Evolutionary conservation across 2,113 vertebrate species (phyloP), one percentile per base, ranked within the genome.

Genomic region (Sturnus vulgaris): DNA sequence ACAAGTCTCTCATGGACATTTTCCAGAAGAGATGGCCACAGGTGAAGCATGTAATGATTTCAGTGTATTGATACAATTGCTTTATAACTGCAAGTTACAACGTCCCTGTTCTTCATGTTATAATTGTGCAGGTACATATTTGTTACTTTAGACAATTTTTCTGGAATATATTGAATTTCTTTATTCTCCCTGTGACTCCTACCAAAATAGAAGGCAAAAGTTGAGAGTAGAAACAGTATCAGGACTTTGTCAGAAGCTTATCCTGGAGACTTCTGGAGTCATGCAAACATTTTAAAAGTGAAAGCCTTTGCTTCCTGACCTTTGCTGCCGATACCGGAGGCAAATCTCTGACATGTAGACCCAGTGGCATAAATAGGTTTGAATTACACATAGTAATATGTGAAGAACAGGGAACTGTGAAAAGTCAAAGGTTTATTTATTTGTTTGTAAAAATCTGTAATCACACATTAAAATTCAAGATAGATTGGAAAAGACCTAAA

Each of bases 361-460:
- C 42, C 82, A 79, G 46, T 65, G 77, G 85, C 92, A 85, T 82
- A 73, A 94, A 77, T 91, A 89, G 37, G 40, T 94, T 93, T 95
- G 89, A 89, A 89, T 96, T 97, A 50, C 92, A 94, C 47, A 1
- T 82, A 88, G 71, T 71, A 78, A 70, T 90, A 96, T 94, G 94
- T 96, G 92, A 96, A 87, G 80, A 83, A 59, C 46, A 72, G 86
- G 47, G 37, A 97, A 46, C 77, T 95, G 94, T 95, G 86, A 97
- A 96, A 96, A 96, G 22, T 37, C 53, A 82, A 93, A 92, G 64
- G 56, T 95, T 96, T 85, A 4, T 65, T 84, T 95, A 18, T 93
- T 94, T 92, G 11, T 88, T 93, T 80, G 25, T 83, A 78, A 82
- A 87, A 76, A 50, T 93, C 56, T 93, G 65, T 79, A 93, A 44